Percentiles rank a stretch among this genome's conserved stretches.
Conservation (phyloP, 1,140 invertebrate species). For the Panagrolaimus sp. region DNA sequence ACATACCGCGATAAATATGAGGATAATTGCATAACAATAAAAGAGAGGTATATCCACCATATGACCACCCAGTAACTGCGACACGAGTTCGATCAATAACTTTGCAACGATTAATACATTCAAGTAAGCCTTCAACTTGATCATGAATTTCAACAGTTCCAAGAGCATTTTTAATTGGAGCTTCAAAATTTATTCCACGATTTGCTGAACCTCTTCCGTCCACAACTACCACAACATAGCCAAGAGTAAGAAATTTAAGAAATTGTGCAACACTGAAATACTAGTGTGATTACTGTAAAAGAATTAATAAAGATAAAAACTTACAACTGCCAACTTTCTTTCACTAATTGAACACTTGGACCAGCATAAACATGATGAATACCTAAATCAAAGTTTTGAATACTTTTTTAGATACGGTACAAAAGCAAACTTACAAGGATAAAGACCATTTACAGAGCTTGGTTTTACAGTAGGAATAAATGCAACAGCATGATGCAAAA, state of each 20-base stretch:
- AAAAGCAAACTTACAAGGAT: constrained; percentile 65
- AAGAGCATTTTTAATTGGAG: constrained; percentile 78
- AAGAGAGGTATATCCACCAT: constrained; percentile 66
- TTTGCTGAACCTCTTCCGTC: constrained; percentile 90
- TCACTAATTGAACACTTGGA: constrained; percentile 84
- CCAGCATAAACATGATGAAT: constrained; percentile 87
- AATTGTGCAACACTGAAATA: constrained; percentile 39
- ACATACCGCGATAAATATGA: constrained; percentile 39
- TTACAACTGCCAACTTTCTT: constrained; percentile 66
- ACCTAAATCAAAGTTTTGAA: constrained; percentile 61
- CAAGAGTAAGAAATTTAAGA: constrained; percentile 81
- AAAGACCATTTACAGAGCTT: constrained; percentile 76
- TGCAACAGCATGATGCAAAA: constrained; percentile 72
- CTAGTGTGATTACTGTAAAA: constrained; percentile 13
- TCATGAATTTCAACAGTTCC: constrained; percentile 90
- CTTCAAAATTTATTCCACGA: constrained; percentile 83
- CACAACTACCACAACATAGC: constrained; percentile 88
- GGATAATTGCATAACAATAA: constrained; percentile 48
- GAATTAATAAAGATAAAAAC: neutral
- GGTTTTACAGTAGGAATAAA: constrained; percentile 67
- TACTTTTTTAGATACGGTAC: too few relatives aligned
- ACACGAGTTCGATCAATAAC: constrained; percentile 83
- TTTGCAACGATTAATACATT: constrained; percentile 68
- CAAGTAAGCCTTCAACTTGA: constrained; percentile 89
- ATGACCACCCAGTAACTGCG: constrained; percentile 96